Conservation (phyloP, 2,113 vertebrate genomes). For the Heterotilapia buettikoferi region DNA sequence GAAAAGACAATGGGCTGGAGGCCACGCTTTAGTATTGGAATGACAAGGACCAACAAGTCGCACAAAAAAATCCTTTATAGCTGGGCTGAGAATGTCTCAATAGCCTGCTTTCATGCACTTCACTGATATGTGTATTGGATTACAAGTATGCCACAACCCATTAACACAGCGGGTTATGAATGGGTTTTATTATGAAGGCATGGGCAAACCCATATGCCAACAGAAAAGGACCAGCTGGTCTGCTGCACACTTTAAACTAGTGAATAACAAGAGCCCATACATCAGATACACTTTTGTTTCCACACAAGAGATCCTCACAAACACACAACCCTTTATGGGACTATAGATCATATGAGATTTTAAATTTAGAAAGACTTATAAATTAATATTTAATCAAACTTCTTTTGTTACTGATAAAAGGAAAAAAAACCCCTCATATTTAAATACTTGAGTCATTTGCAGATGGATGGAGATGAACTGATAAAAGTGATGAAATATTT, state of each 20-base stretch:
- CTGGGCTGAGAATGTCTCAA: neutral
- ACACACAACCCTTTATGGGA: neutral
- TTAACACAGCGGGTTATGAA: neutral
- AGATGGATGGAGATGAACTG: neutral
- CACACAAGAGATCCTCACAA: fast-evolving
- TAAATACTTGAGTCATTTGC: neutral
- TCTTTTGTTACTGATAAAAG: neutral
- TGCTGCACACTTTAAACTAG: neutral
- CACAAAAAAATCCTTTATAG: neutral
- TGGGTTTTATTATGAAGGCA: neutral
- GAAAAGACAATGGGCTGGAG: neutral
- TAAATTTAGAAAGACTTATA: neutral
- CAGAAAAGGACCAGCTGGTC: neutral
- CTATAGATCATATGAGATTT: neutral
- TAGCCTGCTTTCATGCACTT: neutral
- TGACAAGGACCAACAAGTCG: neutral
- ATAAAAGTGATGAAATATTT: neutral
- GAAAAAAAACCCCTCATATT: fast-evolving
- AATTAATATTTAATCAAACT: neutral
- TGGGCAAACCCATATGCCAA: neutral
- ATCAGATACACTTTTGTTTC: neutral
- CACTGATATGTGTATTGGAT: neutral
- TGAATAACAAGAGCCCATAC: neutral
- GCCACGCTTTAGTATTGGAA: neutral
- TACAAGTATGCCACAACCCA: neutral